Conservation (phyloP, 2,113 vertebrate genomes). For the Sander lucioperca region DNA sequence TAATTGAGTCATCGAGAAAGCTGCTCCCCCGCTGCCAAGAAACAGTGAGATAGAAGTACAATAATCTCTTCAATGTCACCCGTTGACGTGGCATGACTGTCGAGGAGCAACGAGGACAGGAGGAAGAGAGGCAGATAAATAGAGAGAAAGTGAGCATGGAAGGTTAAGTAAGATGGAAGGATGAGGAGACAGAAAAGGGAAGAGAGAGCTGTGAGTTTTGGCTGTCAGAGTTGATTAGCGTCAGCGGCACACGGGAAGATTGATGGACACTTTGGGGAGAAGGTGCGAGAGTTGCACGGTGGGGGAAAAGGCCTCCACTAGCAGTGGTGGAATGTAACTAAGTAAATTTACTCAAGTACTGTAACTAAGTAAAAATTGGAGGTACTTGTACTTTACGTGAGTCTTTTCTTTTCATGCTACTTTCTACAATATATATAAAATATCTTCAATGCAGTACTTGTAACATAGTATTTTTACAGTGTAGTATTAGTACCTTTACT, state of each 20-base stretch:
- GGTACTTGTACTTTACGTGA: too few species aligned
- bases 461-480: too few species aligned
- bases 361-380: too few species aligned
- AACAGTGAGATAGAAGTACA: constrained; percentile 44
- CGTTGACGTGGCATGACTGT: constrained; percentile 42
- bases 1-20: constrained; percentile 57
- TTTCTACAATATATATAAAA: too few species aligned
- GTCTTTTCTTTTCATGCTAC: too few species aligned
- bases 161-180: constrained; percentile 67
- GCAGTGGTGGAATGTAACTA: too few species aligned
- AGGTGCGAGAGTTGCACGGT: constrained; percentile 32
- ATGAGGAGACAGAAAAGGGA: constrained; percentile 48
- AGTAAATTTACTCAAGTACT: too few species aligned
- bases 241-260: constrained; percentile 54
- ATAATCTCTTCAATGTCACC: constrained; percentile 60
- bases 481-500: too few species aligned
- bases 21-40: constrained; percentile 33
- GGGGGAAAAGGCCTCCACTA: constrained; percentile 33
- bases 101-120: constrained; percentile 42
- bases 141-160: constrained; percentile 47
- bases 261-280: constrained; percentile 60
- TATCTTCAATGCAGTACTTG: too few species aligned
- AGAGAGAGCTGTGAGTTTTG: constrained; percentile 46
- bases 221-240: constrained; percentile 72
- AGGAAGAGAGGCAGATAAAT: constrained; percentile 51